These are phyloP conservation scores for Psix sp. DNA, from an alignment of 1,140 invertebrate genomes.

Conservation along the genomic window DNA sequence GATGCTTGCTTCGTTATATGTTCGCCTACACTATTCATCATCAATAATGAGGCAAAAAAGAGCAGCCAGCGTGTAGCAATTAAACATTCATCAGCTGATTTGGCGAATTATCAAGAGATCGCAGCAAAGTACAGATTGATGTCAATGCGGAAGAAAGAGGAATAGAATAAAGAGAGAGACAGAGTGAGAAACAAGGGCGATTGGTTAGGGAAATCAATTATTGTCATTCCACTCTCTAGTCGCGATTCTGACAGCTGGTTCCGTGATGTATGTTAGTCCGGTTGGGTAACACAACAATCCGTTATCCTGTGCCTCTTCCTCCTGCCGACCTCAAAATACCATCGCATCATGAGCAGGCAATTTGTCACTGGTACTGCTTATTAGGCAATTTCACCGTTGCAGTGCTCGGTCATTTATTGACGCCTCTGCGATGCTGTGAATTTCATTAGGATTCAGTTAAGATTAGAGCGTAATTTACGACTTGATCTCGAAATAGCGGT, in stretches of 20 bases:
- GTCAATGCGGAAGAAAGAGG: conserved; percentile 34
- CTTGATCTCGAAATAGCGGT: conserved; percentile 38
- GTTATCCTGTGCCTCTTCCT: conserved; percentile 63
- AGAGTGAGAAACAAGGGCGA: conserved; percentile 42
- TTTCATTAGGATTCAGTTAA: conserved; percentile 72
- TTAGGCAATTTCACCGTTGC: conserved; percentile 72
- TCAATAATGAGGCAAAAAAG: conserved; percentile 50
- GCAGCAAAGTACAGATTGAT: conserved; percentile 37
- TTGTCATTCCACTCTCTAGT: conserved; percentile 72
- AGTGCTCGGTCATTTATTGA: conserved; percentile 71
- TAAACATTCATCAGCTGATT: conserved; percentile 34
- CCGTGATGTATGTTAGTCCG: conserved; percentile 70
- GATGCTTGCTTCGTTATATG: conserved; percentile 9
- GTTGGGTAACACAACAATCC: conserved; percentile 71
- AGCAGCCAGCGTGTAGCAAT: conserved; percentile 12
- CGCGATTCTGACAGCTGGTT: conserved; percentile 70
- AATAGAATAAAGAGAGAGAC: conserved; percentile 31
- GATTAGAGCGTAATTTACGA: conserved; percentile 59
- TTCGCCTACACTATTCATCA: conserved; percentile 22
- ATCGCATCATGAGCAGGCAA: conserved; percentile 71
- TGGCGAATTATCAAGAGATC: conserved; percentile 44
- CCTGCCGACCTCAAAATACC: conserved; percentile 66
- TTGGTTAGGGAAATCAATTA: conserved; percentile 73
- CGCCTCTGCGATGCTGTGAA: conserved; percentile 70
- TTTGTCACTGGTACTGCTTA: conserved; percentile 75